Evolutionary conservation across 2,888 invertebrate species (phyloP).

Genomic region (Cerceris ruficornis): DNA sequence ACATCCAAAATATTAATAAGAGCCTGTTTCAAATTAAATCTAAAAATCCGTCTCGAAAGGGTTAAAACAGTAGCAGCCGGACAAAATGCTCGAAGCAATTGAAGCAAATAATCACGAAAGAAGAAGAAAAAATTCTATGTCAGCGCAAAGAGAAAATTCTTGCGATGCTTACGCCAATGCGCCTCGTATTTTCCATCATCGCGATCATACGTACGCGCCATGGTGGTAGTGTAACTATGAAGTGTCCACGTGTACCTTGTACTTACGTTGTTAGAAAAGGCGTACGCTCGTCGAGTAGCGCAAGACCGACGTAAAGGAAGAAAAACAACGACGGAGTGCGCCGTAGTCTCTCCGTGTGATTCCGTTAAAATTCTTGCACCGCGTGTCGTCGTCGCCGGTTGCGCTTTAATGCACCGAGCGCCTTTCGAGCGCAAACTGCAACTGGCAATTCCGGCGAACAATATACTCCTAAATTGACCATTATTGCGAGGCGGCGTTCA

Average conservation of each 20-base stretch:
- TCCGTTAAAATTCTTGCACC: slow-evolving; percentile 44
- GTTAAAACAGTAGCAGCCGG: too few relatives aligned
- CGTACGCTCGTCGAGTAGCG: slow-evolving; percentile 31
- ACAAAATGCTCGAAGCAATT: too few relatives aligned
- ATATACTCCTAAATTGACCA: slow-evolving; percentile 35
- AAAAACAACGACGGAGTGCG: slow-evolving; percentile 15
- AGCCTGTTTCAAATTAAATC: too few relatives aligned
- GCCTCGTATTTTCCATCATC: slow-evolving; percentile 32
- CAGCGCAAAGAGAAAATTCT: neutral
- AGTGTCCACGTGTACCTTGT: slow-evolving; percentile 45
- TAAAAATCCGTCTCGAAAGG: too few relatives aligned
- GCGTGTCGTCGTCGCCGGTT: slow-evolving; percentile 31
- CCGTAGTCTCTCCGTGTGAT: slow-evolving; percentile 11
- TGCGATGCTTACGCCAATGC: slow-evolving; percentile 32
- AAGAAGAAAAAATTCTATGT: neutral
- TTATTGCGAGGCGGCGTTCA: slow-evolving; percentile 17
- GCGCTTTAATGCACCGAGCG: slow-evolving; percentile 32
- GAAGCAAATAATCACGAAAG: too few relatives aligned
- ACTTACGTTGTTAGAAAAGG: slow-evolving; percentile 49
- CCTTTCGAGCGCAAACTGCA: slow-evolving; percentile 10
- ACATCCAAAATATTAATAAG: too few relatives aligned
- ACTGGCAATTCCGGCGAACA: slow-evolving; percentile 38
- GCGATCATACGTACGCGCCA: slow-evolving; percentile 21
- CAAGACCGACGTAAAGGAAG: slow-evolving; percentile 25
- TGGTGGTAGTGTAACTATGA: slow-evolving; percentile 17